A percentile compares a stretch with the other conserved stretches of the same genome.
These are phyloP conservation scores for Nephrotoma appendiculata DNA, from an alignment of 2,888 invertebrate genomes.

Conservation along the genomic window DNA sequence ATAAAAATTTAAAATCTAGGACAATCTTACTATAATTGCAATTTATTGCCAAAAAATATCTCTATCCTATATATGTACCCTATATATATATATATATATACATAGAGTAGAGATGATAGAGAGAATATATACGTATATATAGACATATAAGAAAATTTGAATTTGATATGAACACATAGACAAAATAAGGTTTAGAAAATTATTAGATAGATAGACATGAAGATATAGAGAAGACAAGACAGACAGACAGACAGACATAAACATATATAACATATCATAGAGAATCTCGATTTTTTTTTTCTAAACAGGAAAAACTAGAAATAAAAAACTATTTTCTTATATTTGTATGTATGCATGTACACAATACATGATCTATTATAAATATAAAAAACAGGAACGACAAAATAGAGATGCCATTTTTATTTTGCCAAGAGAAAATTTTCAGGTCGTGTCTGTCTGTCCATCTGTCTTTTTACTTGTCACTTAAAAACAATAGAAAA, in stretches of 20 bases:
- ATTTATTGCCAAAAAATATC: not conserved
- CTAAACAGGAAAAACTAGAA: not conserved
- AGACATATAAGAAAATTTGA: not conserved
- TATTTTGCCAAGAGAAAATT: constrained; percentile 1
- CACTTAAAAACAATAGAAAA: constrained; percentile 12
- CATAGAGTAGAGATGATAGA: not conserved
- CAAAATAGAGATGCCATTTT: constrained; percentile 6
- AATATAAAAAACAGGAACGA: not conserved
- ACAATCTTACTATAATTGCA: not conserved
- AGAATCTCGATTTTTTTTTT: not conserved
- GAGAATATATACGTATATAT: not conserved
- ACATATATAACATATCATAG: not conserved
- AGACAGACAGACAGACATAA: constrained; percentile 14
- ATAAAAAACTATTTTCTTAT: not conserved
- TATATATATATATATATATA: not conserved
- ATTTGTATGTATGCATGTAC: not conserved
- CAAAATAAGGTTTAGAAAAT: not conserved
- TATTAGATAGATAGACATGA: not conserved
- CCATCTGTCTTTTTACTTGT: constrained; percentile 14
- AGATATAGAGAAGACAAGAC: constrained; percentile 14
- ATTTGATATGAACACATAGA: not conserved
- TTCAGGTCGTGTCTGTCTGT: constrained; percentile 10
- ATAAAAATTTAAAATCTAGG: not conserved
- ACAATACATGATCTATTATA: not conserved
- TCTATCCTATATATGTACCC: not conserved